These are phyloP conservation scores for Pyrgilauda ruficollis DNA, from an alignment of 2,113 vertebrate genomes.

Conservation along the genomic window DNA sequence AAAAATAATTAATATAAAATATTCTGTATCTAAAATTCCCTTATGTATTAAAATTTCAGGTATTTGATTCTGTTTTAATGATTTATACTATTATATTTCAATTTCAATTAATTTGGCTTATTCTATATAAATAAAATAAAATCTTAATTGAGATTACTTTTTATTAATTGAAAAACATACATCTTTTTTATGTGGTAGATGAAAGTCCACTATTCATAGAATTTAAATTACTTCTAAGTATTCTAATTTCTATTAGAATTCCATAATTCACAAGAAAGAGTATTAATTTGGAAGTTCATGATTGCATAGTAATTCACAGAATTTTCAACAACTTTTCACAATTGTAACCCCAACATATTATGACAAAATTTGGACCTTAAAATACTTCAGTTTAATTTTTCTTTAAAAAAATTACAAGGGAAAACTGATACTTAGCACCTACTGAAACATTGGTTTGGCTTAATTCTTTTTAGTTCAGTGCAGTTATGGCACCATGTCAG, in stretches of 20 bases:
- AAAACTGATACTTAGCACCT: not conserved
- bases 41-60: not conserved
- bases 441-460: not conserved
- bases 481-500: no score
- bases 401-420: not conserved
- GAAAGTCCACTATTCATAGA: not conserved
- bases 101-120: not conserved
- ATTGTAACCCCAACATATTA: not conserved
- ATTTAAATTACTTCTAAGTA: not conserved
- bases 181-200: not conserved
- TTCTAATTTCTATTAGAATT: not conserved
- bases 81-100: not conserved
- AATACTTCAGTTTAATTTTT: accelerated
- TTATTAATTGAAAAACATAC: not conserved
- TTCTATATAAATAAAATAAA: not conserved
- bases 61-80: not conserved
- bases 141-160: not conserved
- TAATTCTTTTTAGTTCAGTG: not conserved
- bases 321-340: not conserved
- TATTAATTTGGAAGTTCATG: not conserved
- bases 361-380: not conserved
- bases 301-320: not conserved
- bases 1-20: not conserved
- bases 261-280: not conserved
- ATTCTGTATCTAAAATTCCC: not conserved